Conservation (phyloP, 2,113 vertebrate species). For the Sigmodon hispidus region DNA sequence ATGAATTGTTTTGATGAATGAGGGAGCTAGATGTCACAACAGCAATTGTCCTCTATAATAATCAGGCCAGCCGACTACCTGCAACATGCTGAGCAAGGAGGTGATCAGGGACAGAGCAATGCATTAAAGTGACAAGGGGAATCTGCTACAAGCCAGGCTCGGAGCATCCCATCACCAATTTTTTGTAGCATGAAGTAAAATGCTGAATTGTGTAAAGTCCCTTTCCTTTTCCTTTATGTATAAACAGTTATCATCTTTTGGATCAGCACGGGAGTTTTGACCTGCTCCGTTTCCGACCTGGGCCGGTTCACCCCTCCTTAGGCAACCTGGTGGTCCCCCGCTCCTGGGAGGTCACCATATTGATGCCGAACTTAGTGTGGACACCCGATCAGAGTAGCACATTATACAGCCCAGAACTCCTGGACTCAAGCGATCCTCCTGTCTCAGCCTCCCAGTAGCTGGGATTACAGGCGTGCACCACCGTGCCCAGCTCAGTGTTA, state of each 20-base stretch:
- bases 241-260: slow-evolving; percentile 36
- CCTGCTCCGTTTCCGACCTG: too few species aligned
- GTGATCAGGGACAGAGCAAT: neutral
- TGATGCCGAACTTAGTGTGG: too few species aligned
- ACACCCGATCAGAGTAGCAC: too few species aligned
- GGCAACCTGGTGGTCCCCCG: too few species aligned
- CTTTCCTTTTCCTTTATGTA: neutral
- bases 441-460: too few species aligned
- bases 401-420: too few species aligned
- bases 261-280: too few species aligned
- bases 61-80: neutral
- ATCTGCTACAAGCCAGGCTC: neutral
- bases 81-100: slow-evolving; percentile 45
- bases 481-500: slow-evolving; percentile 29
- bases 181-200: slow-evolving; percentile 36
- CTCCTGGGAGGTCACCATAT: too few species aligned
- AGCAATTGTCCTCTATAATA: slow-evolving; percentile 44
- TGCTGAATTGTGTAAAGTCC: neutral
- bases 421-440: too few species aligned
- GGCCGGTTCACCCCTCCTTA: too few species aligned
- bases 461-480: too few species aligned
- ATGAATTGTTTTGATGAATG: slow-evolving; percentile 51
- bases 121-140: slow-evolving; percentile 57
- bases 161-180: neutral
- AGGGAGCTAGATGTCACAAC: slow-evolving; percentile 31